A percentile compares a stretch with the other conserved stretches of the same genome.
Conservation (phyloP, 2,888 invertebrate species). For the Euclidia mi region DNA sequence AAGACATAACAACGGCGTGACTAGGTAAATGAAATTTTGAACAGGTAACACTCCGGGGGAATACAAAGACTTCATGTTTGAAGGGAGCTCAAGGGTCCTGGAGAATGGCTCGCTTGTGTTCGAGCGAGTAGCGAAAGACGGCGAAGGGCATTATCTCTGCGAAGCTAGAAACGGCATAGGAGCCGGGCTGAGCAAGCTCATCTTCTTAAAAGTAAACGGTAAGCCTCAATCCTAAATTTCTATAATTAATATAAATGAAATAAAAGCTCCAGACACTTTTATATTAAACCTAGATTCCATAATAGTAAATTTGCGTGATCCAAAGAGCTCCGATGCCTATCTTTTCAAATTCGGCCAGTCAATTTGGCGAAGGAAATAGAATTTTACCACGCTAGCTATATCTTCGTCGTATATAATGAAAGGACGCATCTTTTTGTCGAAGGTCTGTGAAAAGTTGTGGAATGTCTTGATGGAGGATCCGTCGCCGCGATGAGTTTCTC, state of each 20-base stretch:
- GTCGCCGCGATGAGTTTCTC: constrained; percentile 67
- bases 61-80: constrained; percentile 95
- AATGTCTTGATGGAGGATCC: constrained; percentile 78
- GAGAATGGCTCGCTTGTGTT: constrained; percentile 96
- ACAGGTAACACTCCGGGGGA: constrained; percentile 92
- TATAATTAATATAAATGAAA: constrained; percentile 23
- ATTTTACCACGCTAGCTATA: constrained; percentile 58
- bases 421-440: constrained; percentile 71
- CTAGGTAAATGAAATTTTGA: constrained; percentile 47
- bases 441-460: constrained; percentile 79
- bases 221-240: constrained; percentile 68
- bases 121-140: constrained; percentile 95
- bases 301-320: constrained; percentile 40
- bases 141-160: constrained; percentile 97
- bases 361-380: constrained; percentile 55
- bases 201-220: constrained; percentile 97
- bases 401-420: constrained; percentile 58
- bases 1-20: constrained; percentile 50
- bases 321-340: constrained; percentile 43
- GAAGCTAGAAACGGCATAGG: constrained; percentile 98
- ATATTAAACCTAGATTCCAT: constrained; percentile 32
- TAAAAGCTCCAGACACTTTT: constrained; percentile 17
- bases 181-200: constrained; percentile 97
- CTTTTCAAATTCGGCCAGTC: constrained; percentile 46
- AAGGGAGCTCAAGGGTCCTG: constrained; percentile 93